Base-by-base conservation (phyloP, 2,797 vertebrate genomes). In the Neosilurus mollespiculum region DNA sequence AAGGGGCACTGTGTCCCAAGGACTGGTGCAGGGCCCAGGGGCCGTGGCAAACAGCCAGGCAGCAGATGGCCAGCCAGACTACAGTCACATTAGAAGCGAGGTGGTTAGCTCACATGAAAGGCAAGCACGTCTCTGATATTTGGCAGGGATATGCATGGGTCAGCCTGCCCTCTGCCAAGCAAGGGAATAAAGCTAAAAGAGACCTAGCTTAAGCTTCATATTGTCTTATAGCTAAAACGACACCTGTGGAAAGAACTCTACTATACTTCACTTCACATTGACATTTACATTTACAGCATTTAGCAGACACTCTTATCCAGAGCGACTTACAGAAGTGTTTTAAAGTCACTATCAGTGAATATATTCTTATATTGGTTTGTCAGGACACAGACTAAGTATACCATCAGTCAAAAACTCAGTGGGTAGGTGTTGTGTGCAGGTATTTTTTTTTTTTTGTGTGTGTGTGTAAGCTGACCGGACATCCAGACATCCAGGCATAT, bases 21-120 rank as follows among this genome's bases (percentile, higher is more conserved):
- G 88, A 86, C 87, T 89, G 87, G 82, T 92, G 88, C 87, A 86
- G 88, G 71, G 81, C 87, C 90, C 83, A 75, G 85, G 86, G 89
- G 88, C 87, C 87, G 83, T 95, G 95, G 95, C 94, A 49, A 24
- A n/a, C 80, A 89, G 93, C 94, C 93, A 95, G 93, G 90, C 87
- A 91, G 93, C 95, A 95, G 96, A 95, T 94, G 94, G 93, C 88
- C 88, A 69, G 87, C 90, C 92, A 93, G 90, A 91, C 91, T 91
- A 89, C 90, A 90, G 91, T 90, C 91, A 91, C 90, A 91, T 92
- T 91, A 90, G 90, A 89, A 53, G 88, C 67, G 90, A 91, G 90
- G 90, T 87, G 90, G 92, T 93, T 92, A 90, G 89, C 62, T 83
- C 86, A 87, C 87, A 92, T 92, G 89, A 93, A 92, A 93, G 92